Evolutionary conservation across 2,797 vertebrate genomes (phyloP), one percentile per base, ranked within the genome.

Genomic region (Diplodus puntazzo): DNA sequence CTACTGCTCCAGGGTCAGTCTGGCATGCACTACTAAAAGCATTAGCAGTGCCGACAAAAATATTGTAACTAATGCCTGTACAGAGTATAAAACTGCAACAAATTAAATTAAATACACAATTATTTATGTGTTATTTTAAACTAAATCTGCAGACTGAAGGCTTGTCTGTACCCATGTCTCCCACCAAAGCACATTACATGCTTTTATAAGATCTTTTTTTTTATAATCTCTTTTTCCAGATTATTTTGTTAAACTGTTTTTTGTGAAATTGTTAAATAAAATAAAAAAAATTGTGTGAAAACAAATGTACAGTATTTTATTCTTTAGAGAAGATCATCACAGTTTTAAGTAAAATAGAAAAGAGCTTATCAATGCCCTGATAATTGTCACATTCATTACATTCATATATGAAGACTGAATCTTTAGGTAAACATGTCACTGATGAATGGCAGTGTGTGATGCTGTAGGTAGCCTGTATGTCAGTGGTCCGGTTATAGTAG

Each of bases 131-230:
- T 23, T 58, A 4, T 62, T n/a, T 53, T 39, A 14, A 23, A 58
- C 17, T n/a, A 0, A 21, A 18, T 17, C 9, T 48, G 13, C 25
- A 59, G 20, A 23, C 10, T 20, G 23, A n/a, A 43, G 21, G 10
- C 25, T 49, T 14, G 12, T 13, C 10, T 50, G 16, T 45, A 43
- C 21, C 42, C n/a, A 8, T 55, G 18, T 52, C 10, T n/a, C 21
- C 27, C 48, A 52, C 45, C 11, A 39, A 49, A 65, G 30, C 66
- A 55, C 21, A 55, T 23, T 23, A 46, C n/a, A 25, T 69, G 65
- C 50, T 54, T 52, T 54, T 39, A 14, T 11, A 50, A n/a, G 21
- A 46, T 65, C 14, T 5, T 30, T 54, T 79, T 5, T 30, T 54
- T 79, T n/a, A n/a, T n/a, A n/a, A n/a, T n/a, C n/a, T n/a, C n/a